phyloP scores from a whole-genome alignment of 1,140 invertebrate genomes.

The Zaprionus vittiger region DNA sequence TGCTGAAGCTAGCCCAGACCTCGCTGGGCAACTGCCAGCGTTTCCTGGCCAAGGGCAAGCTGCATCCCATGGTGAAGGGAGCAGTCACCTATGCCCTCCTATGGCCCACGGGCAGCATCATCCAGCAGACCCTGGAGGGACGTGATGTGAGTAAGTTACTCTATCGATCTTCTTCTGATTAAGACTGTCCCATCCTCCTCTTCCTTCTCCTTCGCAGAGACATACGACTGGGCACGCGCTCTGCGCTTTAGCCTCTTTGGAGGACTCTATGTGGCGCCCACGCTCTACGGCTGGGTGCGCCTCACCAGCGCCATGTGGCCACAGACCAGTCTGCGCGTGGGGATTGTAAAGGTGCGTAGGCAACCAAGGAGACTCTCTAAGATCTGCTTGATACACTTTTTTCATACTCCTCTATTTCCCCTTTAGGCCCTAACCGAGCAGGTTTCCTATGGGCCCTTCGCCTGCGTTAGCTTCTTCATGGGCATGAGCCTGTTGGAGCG shows the following conservation, averaged over 20 bases:
- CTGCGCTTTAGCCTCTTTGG: conserved; percentile 89
- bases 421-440: conserved; percentile 91
- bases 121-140: conserved; percentile 86
- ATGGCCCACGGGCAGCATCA: conserved; percentile 88
- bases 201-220: conserved; percentile 48
- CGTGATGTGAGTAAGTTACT: conserved; percentile 73
- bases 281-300: conserved; percentile 89
- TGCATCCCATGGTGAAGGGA: conserved; percentile 86
- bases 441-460: conserved; percentile 91
- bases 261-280: conserved; percentile 89
- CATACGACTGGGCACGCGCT: conserved; percentile 86
- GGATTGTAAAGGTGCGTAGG: conserved; percentile 88
- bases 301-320: conserved; percentile 88
- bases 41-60: conserved; percentile 24
- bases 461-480: conserved; percentile 92
- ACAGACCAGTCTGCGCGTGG: conserved; percentile 87
- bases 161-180: background rate
- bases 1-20: conserved; percentile 44
- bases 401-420: too few species aligned
- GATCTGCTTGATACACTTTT: too few species aligned
- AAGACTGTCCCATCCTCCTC: background rate
- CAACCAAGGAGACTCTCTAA: too few species aligned
- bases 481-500: conserved; percentile 91
- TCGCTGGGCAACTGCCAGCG: conserved; percentile 40
- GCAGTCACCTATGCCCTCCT: conserved; percentile 90